These are phyloP conservation scores for Eleginops maclovinus DNA, from an alignment of 2,113 vertebrate genomes.

Conservation along the genomic window DNA sequence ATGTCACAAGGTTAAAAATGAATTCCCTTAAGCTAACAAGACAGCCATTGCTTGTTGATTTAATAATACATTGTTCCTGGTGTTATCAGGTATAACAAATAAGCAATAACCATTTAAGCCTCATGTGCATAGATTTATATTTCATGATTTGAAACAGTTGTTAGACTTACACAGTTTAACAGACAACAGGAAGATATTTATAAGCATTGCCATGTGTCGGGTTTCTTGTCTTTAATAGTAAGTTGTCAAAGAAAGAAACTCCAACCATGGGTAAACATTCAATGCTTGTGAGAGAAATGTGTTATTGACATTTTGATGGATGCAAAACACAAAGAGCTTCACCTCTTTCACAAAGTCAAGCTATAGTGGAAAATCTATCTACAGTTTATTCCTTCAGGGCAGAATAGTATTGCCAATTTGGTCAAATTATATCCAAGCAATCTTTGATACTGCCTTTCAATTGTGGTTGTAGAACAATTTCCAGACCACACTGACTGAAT, in stretches of 20 bases:
- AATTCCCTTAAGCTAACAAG: conserved; percentile 12
- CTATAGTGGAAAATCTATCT: conserved; percentile 3
- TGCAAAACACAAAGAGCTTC: conserved; percentile 22
- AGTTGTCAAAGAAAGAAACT: conserved; percentile 25
- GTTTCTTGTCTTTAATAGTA: conserved; percentile 2
- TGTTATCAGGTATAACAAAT: conserved; percentile 48
- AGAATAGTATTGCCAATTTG: conserved; percentile 45
- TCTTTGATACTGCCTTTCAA: conserved; percentile 42
- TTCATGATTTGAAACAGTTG: conserved; percentile 38
- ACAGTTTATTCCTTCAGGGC: conserved; percentile 9
- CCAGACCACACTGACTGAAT: conserved; percentile 52
- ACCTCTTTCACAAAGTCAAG: conserved; percentile 8
- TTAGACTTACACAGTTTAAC: neutral
- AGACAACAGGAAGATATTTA: conserved; percentile 7
- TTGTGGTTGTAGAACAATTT: conserved; percentile 24
- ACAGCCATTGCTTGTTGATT: conserved; percentile 24
- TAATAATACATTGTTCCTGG: conserved; percentile 42
- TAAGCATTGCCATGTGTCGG: conserved; percentile 8
- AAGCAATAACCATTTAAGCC: conserved; percentile 36
- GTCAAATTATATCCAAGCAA: conserved; percentile 41
- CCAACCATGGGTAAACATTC: conserved; percentile 11
- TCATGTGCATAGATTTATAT: conserved; percentile 40
- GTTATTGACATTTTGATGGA: conserved; percentile 44
- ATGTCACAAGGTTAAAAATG: conserved; percentile 46
- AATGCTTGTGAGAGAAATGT: conserved; percentile 5